These are phyloP conservation scores for Caenorhabditis latens DNA, from an alignment of 1,140 invertebrate species.

Conservation along the genomic window DNA sequence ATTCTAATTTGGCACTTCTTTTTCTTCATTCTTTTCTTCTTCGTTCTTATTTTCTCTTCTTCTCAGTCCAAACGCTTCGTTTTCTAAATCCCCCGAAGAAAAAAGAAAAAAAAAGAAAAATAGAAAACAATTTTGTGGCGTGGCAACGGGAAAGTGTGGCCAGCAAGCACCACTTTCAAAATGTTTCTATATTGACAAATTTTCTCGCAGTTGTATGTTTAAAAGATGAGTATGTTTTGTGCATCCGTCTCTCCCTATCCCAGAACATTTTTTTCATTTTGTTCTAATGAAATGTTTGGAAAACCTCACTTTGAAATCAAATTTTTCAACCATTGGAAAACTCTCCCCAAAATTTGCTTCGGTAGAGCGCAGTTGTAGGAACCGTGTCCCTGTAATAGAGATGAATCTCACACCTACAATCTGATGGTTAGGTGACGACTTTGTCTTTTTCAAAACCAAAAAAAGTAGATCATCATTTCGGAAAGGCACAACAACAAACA, in stretches of 20 bases:
- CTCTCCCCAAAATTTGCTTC: too few species aligned
- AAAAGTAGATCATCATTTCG: constrained; percentile 44
- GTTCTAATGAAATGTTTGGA: not conserved
- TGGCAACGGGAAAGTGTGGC: not conserved
- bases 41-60: not conserved
- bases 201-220: constrained; percentile 9
- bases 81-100: not conserved
- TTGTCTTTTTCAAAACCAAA: not conserved
- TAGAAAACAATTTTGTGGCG: not conserved
- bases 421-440: not conserved
- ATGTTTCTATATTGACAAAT: constrained; percentile 44
- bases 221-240: constrained; percentile 49
- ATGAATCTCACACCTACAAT: not conserved
- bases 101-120: constrained; percentile 26
- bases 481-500: constrained; percentile 19
- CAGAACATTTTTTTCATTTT: not conserved
- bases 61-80: not conserved
- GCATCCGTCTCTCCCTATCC: not conserved
- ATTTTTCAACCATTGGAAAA: too few species aligned
- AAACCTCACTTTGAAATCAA: too few species aligned
- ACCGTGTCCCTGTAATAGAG: too few species aligned
- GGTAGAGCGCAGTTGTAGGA: too few species aligned
- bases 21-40: not conserved
- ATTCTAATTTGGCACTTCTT: not conserved
- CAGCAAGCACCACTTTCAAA: not conserved